Evolutionary conservation across 2,888 invertebrate genomes (phyloP), one percentile per base, ranked within the genome.

Genomic region (Polydrusus cervinus): DNA sequence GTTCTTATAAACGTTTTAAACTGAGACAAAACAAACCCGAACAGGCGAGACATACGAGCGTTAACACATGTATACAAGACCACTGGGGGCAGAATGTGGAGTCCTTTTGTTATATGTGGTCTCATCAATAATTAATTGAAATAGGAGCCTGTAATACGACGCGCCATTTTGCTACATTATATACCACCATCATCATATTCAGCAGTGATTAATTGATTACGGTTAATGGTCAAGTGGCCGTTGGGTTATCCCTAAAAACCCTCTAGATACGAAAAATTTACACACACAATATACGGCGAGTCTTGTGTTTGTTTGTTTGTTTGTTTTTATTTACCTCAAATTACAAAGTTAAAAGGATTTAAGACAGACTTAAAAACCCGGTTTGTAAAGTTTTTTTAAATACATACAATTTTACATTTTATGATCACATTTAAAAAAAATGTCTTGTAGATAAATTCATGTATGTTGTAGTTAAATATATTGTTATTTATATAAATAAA

Each of bases 41-140:
- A 60, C 64, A 55, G 40, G 66, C 53, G 51, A 55, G 40, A 70
- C 53, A 38, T 53, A 38, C 47, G 10, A 43, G 38, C 49, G 49
- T 49, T 34, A 62, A 49, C 70, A 62, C 62, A 51, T 61, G 61
- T 60, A 73, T 51, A 40, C 49, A 94, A 85, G 93, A 92, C 60
- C 16, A 67, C 62, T 38, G 30, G 62, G 62, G 3, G 92, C 91
- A 70, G 93, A 93, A 76, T 94, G 93, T 74, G 94, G 93, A 64
- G 89, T 89, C 66, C 73, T 73, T 77, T 77, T 77, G 71, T 67
- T 74, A 60, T 68, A 68, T 74, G 69, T 65, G 71, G 71, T 53
- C 75, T 74, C 80, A 78, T 83, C 83, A 82, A 83, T 83, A 82
- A 83, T 82, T 82, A 83, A 83, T 83, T 82, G 82, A 81, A 82